Evolutionary conservation across 2,797 vertebrate genomes (phyloP), one percentile per base, ranked within the genome.

Genomic region (Semaprochilodus insignis): DNA sequence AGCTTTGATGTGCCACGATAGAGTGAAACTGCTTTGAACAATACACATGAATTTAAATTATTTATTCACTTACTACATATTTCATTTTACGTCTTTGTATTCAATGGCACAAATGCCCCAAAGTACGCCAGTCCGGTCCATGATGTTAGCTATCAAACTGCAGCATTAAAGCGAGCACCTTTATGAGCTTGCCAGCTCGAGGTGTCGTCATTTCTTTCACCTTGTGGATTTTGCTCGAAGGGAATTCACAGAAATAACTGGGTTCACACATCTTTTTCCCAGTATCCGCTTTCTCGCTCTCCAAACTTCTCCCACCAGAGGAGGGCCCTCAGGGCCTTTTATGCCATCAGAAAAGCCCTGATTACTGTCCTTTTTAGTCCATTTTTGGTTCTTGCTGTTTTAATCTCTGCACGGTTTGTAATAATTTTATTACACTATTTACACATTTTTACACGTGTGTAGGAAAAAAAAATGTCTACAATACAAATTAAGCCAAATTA

Each of bases 41-140:
- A 73, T 54, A 73, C 52, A 74, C 7, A 19, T 34, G 10, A 3
- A 2, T 27, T 76, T 62, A 25, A 44, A 48, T 62, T 23, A 23
- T 55, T 74, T 21, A 55, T 57, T 74, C 19, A 69, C 13, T 44
- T 11, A 21, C 66, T 69, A 21, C 66, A 69, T 36, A 21, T 67
- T 67, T 67, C 34, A 44, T 48, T 74, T 57, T 34, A 52, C 27
- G 11, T n/a, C 31, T 74, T 74, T 74, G 27, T 74, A 59, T 74
- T 16, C 25, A 54, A 36, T 21, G 25, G 17, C 51, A 0, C 27
- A 74, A 74, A 74, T 55, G 52, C 51, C 52, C 27, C 13, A 57
- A 74, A 21, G 66, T 23, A 48, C 14, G 0, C 27, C 34, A 34
- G 34, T 15, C 4, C 14, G 8, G 48, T 13, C n/a, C 48, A 7